Base-by-base conservation (phyloP, 2,888 invertebrate species). In the Megastigmus dorsalis region DNA sequence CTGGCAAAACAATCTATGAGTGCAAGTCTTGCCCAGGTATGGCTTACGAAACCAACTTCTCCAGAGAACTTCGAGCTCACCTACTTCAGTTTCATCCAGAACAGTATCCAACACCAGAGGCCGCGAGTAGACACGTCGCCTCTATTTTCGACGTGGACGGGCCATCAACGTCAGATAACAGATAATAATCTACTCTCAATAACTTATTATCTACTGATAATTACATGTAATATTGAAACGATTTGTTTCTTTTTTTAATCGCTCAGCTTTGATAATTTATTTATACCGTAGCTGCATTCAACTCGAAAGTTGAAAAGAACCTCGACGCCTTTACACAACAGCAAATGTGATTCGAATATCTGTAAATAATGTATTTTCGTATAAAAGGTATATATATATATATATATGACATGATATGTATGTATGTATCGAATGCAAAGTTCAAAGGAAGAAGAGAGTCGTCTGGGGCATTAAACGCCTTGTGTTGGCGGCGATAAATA, bases 1-100 rank as follows among this genome's bases (percentile, higher is more conserved):
- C 91, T 0, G 95, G 95, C 0, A 91, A 93, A 82, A 92, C 89
- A 73, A 90, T 97, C 48, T 97, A 97, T 88, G 92, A 93, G 74
- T 97, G 97, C 84, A 90, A 90, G 66, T 89, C 91, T 60, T 96
- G 95, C 0, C 78, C 76, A 1, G 77, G 75, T 43, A 76, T 80
- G 4, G 74, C 78, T 9, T 93, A 89, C 85, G 89, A 89, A 38
- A 92, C 92, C 9, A 94, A 95, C 86, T 91, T 91, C 81, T 92
- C 93, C 9, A 91, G 91, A 70, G 93, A 93, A 36, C 91, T 94
- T 71, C 91, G 92, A 45, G 90, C 89, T 6, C 95, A 95, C 86
- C 88, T 94, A 50, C 84, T 91, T 20, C 83, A 89, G 0, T 85
- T 82, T 1, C 95, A 95, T 86, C 80, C 89, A 0, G 88, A 90